phyloP scores from a whole-genome alignment of 2,888 invertebrate species.

The Crioceris asparagi region DNA sequence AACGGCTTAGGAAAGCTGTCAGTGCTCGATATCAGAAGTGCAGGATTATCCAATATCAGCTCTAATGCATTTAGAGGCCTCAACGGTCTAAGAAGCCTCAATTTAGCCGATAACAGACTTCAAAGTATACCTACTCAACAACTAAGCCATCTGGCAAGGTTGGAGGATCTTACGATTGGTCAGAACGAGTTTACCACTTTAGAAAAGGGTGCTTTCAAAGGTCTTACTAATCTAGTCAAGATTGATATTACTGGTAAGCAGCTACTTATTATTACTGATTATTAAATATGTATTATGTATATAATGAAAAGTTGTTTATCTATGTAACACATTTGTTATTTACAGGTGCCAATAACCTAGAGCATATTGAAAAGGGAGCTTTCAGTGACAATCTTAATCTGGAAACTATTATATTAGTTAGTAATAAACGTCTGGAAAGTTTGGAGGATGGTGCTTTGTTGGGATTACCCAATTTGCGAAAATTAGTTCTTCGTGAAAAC shows the following conservation, averaged over 20 bases:
- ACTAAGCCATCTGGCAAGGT: constrained; percentile 54
- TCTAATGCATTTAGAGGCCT: constrained; percentile 66
- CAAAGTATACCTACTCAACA: constrained; percentile 65
- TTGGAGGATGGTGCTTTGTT: constrained; percentile 68
- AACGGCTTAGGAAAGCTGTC: constrained; percentile 63
- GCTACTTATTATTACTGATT: no score
- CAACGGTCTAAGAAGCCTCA: constrained; percentile 62
- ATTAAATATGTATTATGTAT: no score
- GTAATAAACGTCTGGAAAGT: constrained; percentile 62
- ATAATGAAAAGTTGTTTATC: no score
- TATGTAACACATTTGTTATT: no score
- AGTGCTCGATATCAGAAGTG: constrained; percentile 69
- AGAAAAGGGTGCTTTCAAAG: constrained; percentile 64
- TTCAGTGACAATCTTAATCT: constrained; percentile 73
- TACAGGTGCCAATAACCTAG: constrained; percentile 58
- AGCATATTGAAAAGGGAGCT: constrained; percentile 63
- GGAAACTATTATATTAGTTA: constrained; percentile 63
- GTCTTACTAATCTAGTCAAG: constrained; percentile 63
- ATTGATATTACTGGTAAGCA: constrained; percentile 53
- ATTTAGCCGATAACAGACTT: constrained; percentile 71
- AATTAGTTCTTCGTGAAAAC: constrained; percentile 68
- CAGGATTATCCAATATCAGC: constrained; percentile 69
- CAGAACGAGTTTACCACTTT: constrained; percentile 69
- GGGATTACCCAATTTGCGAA: constrained; percentile 68
- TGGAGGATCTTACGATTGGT: constrained; percentile 73